These are phyloP conservation scores for Cerastis rubricosa DNA, from an alignment of 2,888 invertebrate genomes.

Conservation along the genomic window DNA sequence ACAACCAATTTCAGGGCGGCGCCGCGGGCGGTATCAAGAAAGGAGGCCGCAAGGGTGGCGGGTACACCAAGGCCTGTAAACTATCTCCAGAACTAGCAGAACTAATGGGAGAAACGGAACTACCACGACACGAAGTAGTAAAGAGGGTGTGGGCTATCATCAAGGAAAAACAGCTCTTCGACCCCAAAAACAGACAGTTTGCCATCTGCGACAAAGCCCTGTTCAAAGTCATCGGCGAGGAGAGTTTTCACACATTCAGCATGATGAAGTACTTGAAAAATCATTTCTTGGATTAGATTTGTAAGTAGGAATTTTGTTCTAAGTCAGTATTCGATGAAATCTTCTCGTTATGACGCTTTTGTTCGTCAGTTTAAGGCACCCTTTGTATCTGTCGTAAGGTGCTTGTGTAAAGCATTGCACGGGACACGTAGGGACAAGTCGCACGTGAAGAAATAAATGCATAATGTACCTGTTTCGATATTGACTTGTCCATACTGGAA, in stretches of 20 bases:
- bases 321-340: constrained; percentile 54
- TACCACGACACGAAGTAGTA: constrained; percentile 97
- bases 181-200: constrained; percentile 98
- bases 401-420: background rate
- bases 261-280: constrained; percentile 99
- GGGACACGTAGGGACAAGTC: background rate
- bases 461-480: background rate
- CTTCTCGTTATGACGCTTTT: constrained; percentile 1
- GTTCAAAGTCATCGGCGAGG: constrained; percentile 96
- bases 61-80: constrained; percentile 96
- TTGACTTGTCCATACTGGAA: background rate
- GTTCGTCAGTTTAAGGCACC: constrained; percentile 6
- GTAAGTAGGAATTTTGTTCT: constrained; percentile 48
- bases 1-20: constrained; percentile 27
- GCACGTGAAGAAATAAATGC: background rate
- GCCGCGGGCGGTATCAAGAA: constrained; percentile 66
- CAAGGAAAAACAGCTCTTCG: constrained; percentile 96
- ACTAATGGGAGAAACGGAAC: constrained; percentile 95
- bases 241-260: constrained; percentile 98
- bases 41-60: constrained; percentile 88
- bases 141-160: constrained; percentile 97
- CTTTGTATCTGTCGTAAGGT: background rate
- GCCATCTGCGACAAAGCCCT: constrained; percentile 98
- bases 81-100: constrained; percentile 96
- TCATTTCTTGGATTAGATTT: constrained; percentile 92